Conservation (phyloP, 2,797 vertebrate genomes). For the Steatocranus sp. region DNA sequence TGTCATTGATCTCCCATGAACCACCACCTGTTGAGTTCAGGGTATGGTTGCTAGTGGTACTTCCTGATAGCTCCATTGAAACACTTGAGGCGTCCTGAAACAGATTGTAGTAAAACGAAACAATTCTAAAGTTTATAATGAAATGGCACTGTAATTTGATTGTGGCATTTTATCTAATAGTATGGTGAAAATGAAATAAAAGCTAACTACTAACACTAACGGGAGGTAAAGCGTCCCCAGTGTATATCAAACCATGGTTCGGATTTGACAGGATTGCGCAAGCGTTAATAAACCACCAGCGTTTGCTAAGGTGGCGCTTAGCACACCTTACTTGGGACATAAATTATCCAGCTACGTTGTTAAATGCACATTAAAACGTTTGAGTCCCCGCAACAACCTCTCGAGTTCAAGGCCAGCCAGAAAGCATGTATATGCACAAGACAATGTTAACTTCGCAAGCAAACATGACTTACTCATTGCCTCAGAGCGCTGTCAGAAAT, state of each 20-base stretch:
- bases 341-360: not conserved
- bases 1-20: slow-evolving; percentile 77
- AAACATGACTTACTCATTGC: not conserved
- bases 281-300: not conserved
- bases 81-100: slow-evolving; percentile 27
- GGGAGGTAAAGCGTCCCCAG: too few species aligned
- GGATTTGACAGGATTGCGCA: not conserved
- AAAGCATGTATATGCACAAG: not conserved
- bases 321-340: not conserved
- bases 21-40: slow-evolving; percentile 52
- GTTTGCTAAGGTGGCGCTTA: not conserved
- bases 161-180: not conserved
- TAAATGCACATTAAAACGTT: not conserved
- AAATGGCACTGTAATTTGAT: not conserved
- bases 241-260: not conserved
- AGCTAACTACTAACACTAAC: not conserved
- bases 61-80: slow-evolving; percentile 73
- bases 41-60: slow-evolving; percentile 52
- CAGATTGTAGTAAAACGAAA: not conserved
- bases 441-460: not conserved
- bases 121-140: not conserved
- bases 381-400: not conserved
- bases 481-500: slow-evolving; percentile 32
- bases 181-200: not conserved
- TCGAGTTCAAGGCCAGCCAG: not conserved